phyloP scores from a whole-genome alignment of 1,140 invertebrate species.

The Aphelenchoides avenae region DNA sequence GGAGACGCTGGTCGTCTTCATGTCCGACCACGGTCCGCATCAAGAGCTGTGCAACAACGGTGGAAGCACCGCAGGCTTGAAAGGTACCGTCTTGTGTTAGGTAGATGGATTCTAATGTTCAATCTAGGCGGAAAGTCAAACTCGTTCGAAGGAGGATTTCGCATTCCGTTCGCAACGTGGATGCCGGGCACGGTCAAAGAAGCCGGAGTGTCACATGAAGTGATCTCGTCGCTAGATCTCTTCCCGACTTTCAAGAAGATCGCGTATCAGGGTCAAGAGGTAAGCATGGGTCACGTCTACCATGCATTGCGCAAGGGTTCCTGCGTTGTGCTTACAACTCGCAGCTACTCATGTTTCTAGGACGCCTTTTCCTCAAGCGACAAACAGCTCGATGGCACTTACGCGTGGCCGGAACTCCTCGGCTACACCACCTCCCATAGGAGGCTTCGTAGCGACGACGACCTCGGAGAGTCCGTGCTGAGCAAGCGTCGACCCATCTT shows the following conservation, averaged over 20 bases:
- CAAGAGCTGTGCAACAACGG: slow-evolving; percentile 58
- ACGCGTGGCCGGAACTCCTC: slow-evolving; percentile 42
- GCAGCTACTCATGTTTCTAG: too few species aligned
- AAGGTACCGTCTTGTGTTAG: too few species aligned
- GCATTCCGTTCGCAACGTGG: slow-evolving; percentile 51
- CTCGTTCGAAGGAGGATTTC: slow-evolving; percentile 49
- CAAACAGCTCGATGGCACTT: slow-evolving; percentile 44
- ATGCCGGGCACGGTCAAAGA: slow-evolving; percentile 50
- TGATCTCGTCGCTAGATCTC: too few species aligned
- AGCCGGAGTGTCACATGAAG: slow-evolving; percentile 43
- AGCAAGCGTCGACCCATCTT: slow-evolving; percentile 43
- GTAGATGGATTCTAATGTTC: too few species aligned
- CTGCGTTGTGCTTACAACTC: too few species aligned
- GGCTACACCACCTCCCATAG: too few species aligned
- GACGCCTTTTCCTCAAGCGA: too few species aligned
- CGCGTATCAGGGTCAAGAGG: slow-evolving; percentile 16
- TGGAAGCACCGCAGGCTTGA: slow-evolving; percentile 53
- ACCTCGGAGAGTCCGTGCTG: too few species aligned
- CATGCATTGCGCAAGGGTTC: too few species aligned
- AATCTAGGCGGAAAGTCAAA: slow-evolving; percentile 50
- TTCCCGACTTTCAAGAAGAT: slow-evolving; percentile 45
- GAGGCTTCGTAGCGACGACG: too few species aligned
- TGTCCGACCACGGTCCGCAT: slow-evolving; percentile 59
- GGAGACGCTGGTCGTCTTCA: slow-evolving; percentile 43
- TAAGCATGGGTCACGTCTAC: too few species aligned